Conservation (phyloP, 2,797 vertebrate species). For the Cryptoblepharus egeriae region DNA sequence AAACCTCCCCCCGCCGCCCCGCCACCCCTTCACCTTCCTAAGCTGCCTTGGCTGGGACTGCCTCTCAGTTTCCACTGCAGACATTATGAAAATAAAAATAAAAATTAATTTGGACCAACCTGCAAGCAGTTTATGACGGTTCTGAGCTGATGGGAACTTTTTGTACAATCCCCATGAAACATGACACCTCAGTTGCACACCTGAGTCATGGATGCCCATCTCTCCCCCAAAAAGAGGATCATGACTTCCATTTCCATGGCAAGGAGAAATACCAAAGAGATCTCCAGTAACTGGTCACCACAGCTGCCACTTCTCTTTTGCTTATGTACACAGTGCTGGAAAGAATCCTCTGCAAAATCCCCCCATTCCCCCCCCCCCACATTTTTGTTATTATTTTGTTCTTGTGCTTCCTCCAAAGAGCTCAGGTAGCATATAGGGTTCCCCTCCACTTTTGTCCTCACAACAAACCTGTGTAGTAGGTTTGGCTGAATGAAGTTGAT, state of each 20-base stretch:
- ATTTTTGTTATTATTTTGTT: too few relatives aligned
- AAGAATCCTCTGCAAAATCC: too few relatives aligned
- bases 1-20: constrained; percentile 40
- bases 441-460: neutral
- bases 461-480: neutral
- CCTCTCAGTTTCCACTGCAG: constrained; percentile 50
- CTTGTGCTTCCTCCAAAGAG: neutral
- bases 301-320: neutral
- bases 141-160: constrained; percentile 19
- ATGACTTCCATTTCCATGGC: neutral
- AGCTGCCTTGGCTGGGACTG: neutral
- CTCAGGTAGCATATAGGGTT: neutral
- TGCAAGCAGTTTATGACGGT: constrained; percentile 31
- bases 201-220: neutral
- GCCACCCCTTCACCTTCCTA: constrained; percentile 49
- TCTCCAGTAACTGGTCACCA: too few relatives aligned
- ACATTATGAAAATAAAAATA: constrained; percentile 54
- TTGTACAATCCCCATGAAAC: neutral
- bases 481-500: neutral
- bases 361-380: too few relatives aligned
- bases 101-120: constrained; percentile 43
- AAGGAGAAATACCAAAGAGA: neutral
- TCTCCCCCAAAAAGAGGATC: neutral
- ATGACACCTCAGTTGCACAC: too few relatives aligned
- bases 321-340: neutral